Evolutionary conservation across 2,888 invertebrate genomes (phyloP), one percentile per base, ranked within the genome.

Genomic region (Adineta ricciae): DNA sequence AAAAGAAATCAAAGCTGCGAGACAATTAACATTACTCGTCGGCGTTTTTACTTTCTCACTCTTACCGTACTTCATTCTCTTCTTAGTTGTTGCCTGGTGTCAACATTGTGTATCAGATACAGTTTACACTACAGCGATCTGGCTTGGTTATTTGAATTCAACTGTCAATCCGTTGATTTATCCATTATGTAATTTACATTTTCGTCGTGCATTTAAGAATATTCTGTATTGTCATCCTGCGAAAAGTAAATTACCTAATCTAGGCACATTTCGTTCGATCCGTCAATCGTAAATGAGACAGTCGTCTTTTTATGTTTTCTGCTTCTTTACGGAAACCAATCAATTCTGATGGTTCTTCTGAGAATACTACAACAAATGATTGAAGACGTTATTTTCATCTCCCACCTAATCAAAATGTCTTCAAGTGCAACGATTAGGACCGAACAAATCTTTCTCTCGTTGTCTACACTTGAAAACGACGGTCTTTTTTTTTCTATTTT

Each of bases 101-200:
- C 38, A 73, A 14, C n/a, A 83, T 36, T 85, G 84, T 83, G 73
- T 85, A 19, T 84, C 85, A 36, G 84, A 84, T 38, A 50, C 8
- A 16, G 32, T 85, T 32, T 84, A 46, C 32, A 41, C 56, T 38
- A 1, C 50, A 38, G 54, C 84, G 21, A 32, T 86, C 32, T 86
- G 86, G 86, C 84, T 86, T 24, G 86, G 86, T 1, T 86, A 86
- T 82, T 36, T 84, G 5, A 86, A 86, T 84, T 84, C 84, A 36
- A 82, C 86, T 8, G 73, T 86, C 14, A 86, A 86, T 83, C 86
- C 86, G 32, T 27, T 86, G n/a, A n/a, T 86, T 14, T 86, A 86
- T 83, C 85, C 85, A 50, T 49, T 83, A 41, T 85, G 85, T 85
- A 85, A 84, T 49, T 36, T 46, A 38, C 73, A 83, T 50, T 85